Percentiles rank a stretch among this genome's conserved stretches.
These are phyloP conservation scores for Calycopis cecrops DNA, from an alignment of 1,140 invertebrate species.

Conservation along the genomic window DNA sequence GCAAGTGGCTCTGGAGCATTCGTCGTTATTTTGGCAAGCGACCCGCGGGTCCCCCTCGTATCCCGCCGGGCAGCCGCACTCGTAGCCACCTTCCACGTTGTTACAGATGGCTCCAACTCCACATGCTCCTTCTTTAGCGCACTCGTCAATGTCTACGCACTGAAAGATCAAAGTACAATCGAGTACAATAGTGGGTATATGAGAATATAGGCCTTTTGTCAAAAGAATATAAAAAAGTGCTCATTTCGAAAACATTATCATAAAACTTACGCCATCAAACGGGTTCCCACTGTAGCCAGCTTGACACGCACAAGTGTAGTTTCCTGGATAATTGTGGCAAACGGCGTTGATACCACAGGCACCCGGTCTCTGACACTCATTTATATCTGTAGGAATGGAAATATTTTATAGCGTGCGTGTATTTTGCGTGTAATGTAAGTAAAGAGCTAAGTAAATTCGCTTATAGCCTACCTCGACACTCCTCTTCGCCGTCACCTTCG, in stretches of 20 bases:
- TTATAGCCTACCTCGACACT: conserved; percentile 80
- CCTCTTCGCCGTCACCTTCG: conserved; percentile 90
- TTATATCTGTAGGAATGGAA: conserved; percentile 80
- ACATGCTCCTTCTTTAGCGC: conserved; percentile 82
- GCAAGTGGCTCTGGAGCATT: conserved; percentile 85
- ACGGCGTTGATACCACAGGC: conserved; percentile 87
- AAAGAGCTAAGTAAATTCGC: neutral
- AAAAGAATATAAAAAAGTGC: too few relatives aligned
- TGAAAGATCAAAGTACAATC: conserved; percentile 38
- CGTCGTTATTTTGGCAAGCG: conserved; percentile 85
- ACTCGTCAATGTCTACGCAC: conserved; percentile 92
- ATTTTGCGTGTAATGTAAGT: neutral
- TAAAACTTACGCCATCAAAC: conserved; percentile 81
- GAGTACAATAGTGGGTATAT: too few relatives aligned
- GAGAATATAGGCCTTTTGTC: too few relatives aligned
- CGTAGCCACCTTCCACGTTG: conserved; percentile 85
- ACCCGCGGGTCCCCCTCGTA: conserved; percentile 83
- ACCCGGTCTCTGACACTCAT: conserved; percentile 87
- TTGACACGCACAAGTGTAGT: conserved; percentile 90
- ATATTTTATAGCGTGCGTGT: neutral
- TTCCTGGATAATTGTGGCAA: conserved; percentile 90
- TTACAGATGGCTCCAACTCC: conserved; percentile 86
- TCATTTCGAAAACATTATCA: neutral
- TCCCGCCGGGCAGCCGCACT: conserved; percentile 89
- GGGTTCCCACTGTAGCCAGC: conserved; percentile 91